A percentile compares a stretch with the other conserved stretches of the same genome.
These are phyloP conservation scores for Gymnoscopelus microlampas DNA, from an alignment of 2,797 vertebrate species.

Conservation along the genomic window DNA sequence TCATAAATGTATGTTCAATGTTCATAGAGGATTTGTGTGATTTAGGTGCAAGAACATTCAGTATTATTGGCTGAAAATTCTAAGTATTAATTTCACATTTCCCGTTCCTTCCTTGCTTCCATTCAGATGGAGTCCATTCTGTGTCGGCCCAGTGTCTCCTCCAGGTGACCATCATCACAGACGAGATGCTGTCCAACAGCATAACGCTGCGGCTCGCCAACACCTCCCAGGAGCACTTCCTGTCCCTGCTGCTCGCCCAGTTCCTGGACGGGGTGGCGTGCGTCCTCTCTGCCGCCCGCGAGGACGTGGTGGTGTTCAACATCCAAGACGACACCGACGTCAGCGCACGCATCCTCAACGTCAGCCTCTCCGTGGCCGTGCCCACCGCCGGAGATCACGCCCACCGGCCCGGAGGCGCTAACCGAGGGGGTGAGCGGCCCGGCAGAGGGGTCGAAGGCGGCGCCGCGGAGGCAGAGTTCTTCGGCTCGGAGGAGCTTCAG, in stretches of 20 bases:
- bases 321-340: slow-evolving; percentile 93
- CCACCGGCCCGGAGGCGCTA: slow-evolving; percentile 42
- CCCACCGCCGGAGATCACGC: slow-evolving; percentile 57
- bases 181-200: slow-evolving; percentile 96
- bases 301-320: slow-evolving; percentile 92
- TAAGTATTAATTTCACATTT: neutral
- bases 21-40: neutral
- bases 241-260: slow-evolving; percentile 89
- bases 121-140: slow-evolving; percentile 89
- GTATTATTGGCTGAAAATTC: too few species aligned
- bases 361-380: slow-evolving; percentile 90
- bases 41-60: neutral
- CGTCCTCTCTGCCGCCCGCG: slow-evolving; percentile 86
- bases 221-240: slow-evolving; percentile 93
- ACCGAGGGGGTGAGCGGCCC: slow-evolving; percentile 74
- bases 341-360: slow-evolving; percentile 89
- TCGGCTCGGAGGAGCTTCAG: slow-evolving; percentile 94
- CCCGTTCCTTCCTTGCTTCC: neutral
- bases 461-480: slow-evolving; percentile 72
- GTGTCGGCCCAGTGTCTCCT: slow-evolving; percentile 92
- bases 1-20: neutral
- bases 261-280: slow-evolving; percentile 92
- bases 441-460: slow-evolving; percentile 43
- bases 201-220: slow-evolving; percentile 93
- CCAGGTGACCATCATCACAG: slow-evolving; percentile 94